Evolutionary conservation across 2,888 invertebrate species (phyloP).

Genomic region (Exocentrus adspersus): DNA sequence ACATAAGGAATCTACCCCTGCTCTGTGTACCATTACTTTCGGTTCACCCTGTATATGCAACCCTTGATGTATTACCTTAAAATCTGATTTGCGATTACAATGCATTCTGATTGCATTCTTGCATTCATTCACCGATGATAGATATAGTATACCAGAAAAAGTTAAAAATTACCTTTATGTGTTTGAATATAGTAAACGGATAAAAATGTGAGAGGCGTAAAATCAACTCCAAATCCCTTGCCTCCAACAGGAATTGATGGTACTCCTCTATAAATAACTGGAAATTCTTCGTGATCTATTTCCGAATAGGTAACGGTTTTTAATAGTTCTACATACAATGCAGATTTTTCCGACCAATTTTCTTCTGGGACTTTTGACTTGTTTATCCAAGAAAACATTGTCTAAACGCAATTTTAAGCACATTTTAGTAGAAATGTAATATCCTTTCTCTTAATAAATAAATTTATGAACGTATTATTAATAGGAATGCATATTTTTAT

Average conservation of each 20-base stretch:
- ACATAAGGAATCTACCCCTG: too few species aligned
- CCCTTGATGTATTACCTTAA: too few species aligned
- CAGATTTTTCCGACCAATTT: slow-evolving; percentile 67
- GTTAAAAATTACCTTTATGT: slow-evolving; percentile 69
- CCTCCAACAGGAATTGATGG: slow-evolving; percentile 60
- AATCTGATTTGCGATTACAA: too few species aligned
- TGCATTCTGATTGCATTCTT: background rate
- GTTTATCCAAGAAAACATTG: slow-evolving; percentile 61
- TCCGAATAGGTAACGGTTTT: slow-evolving; percentile 76
- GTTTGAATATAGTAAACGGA: slow-evolving; percentile 72
- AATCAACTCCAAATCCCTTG: slow-evolving; percentile 67
- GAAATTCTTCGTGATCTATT: slow-evolving; percentile 69
- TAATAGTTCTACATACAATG: slow-evolving; percentile 64
- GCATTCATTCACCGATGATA: too few species aligned
- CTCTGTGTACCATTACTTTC: too few species aligned
- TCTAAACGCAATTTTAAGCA: slow-evolving; percentile 41
- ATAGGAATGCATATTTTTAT: too few species aligned
- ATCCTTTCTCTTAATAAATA: too few species aligned
- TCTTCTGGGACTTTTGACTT: slow-evolving; percentile 63
- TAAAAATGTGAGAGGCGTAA: slow-evolving; percentile 70
- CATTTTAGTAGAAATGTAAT: slow-evolving; percentile 12
- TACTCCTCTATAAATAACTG: slow-evolving; percentile 70
- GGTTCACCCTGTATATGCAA: too few species aligned
- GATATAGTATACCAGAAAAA: background rate
- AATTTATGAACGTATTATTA: too few species aligned